Evolutionary conservation across 1,140 invertebrate species (phyloP), one percentile per base, ranked within the genome.

Genomic region (Asobara japonica): DNA sequence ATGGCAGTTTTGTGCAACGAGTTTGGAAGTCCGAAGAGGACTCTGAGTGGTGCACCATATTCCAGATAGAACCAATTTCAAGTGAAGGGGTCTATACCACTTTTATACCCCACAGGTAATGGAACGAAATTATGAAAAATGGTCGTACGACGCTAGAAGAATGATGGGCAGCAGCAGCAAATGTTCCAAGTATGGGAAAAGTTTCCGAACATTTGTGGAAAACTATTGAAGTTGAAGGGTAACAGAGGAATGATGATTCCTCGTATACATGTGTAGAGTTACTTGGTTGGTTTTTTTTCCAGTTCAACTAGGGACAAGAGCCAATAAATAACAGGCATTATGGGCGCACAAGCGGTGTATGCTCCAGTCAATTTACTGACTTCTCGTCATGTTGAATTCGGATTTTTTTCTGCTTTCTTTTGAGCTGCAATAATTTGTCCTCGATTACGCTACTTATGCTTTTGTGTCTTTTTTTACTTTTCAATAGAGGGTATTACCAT

Each of bases 251-350:
- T 61, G 66, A 67, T 67, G 61, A 67, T 72, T 69, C 65, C 41
- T 66, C 25, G 64, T 66, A 60, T 3, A 72, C 31, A 66, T 16
- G 71, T 72, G 71, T n/a, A n/a, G 61, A 65, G 45, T 69, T 29
- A 62, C 62, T 67, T 66, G 30, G 65, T 66, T 22, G 27, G 48
- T 61, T 67, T 38, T 65, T 20, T 56, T 56, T 56, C 10, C 51
- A 56, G 18, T 22, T 56, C 6, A 56, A 56, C 51, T 5, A 22
- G 51, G 22, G 13, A 56, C n/a, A 56, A 18, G 51, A 56, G 8
- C 3, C 18, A 5, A 22, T 8, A 56, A 56, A 56, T 56, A 56
- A 56, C 51, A 56, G 51, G 18, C 4, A 56, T 56, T 56, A 27
- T 56, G 2, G 11, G 51, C 25, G 51, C 11, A 25, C 51, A 56